Base-by-base conservation (phyloP, 2,888 invertebrate species). In the Drosophila silvestris region DNA sequence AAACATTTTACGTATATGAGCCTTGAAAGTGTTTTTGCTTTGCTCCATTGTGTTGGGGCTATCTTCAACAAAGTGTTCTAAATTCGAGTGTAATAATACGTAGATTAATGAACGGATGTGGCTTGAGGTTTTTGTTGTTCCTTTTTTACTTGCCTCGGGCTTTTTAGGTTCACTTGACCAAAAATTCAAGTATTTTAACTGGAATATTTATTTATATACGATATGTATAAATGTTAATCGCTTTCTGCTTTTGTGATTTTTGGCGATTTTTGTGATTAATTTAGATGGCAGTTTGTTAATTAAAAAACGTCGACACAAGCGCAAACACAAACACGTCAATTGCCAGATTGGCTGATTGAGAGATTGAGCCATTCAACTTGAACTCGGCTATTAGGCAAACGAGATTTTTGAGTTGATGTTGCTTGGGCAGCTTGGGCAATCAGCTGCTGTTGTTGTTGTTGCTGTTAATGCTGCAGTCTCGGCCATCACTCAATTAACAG, bases 311-410 rank as follows among this genome's bases (percentile, higher is more conserved):
- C 63, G 73, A 82, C 77, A 71, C 70, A 79, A 76, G 69, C 79
- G 70, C 85, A 79, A 79, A 69, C 67, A 77, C 47, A 47, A 47
- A 22, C 47, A 26, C 70, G 70, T 65, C 82, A 78, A 83, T 83
- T 82, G 58, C 30, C 58, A 16, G 51, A 41, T 58, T 58, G 85
- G 54, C 76, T 67, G 73, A 85, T 90, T 90, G 90, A 85, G 77
- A 90, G 77, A 85, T 90, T 90, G 90, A 86, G 79, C 76, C 91
- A 88, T 91, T 91, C 89, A 91, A 91, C 89, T 91, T 92, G 91
- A 91, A 91, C 92, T 91, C 91, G 92, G 91, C 86, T 91, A 91
- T 87, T 91, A 83, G 91, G 89, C 88, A 91, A 91, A 85, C 92
- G 79, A 91, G 91, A 90, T 91, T 91, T 90, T 78, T 63, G 22